Evolutionary conservation across 2,888 invertebrate genomes (phyloP), one percentile per base, ranked within the genome.

Genomic region (Shargacucullia verbasci): DNA sequence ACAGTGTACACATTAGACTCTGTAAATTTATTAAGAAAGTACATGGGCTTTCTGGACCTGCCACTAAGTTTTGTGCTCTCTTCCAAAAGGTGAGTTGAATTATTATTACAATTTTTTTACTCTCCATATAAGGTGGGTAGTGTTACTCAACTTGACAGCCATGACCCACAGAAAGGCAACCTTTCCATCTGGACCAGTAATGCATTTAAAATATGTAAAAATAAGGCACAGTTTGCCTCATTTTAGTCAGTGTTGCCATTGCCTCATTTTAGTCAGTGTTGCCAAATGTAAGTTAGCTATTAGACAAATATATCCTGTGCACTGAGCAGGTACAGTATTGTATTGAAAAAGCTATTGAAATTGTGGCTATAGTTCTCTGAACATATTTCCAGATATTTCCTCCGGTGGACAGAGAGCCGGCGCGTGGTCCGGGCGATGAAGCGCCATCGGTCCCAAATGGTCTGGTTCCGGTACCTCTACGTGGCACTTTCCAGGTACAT

Each of bases 401-500:
- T 96, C 33, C 95, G 95, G 54, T 95, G 95, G 94, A 91, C 94
- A 5, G 95, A 96, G 70, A 95, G 95, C 49, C 83, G 92, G 3
- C 86, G 94, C 20, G 89, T 97, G 25, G 94, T 97, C 85, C 91
- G 94, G 69, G 98, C 99, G 3, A 99, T 99, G 98, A 94, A 95
- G 69, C 95, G 95, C 53, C 99, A 99, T 87, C 91, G 95, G 72
- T 98, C 98, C n/a, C 99, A 99, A 88, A 96, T 98, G 92, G 96
- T 98, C 35, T 99, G 99, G 99, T 99, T 98, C 90, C 95, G 99
- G 54, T 95, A 96, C 83, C 94, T 99, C 3, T 99, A 99, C 84
- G 96, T 99, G 77, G 84, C 95, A 38, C 97, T 98, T 90, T 99
- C 99, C 11, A 95, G 98, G 52, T 99, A 99, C 85, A 97, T 98